Conservation (phyloP, 2,113 vertebrate genomes). For the Aramus guarauna region DNA sequence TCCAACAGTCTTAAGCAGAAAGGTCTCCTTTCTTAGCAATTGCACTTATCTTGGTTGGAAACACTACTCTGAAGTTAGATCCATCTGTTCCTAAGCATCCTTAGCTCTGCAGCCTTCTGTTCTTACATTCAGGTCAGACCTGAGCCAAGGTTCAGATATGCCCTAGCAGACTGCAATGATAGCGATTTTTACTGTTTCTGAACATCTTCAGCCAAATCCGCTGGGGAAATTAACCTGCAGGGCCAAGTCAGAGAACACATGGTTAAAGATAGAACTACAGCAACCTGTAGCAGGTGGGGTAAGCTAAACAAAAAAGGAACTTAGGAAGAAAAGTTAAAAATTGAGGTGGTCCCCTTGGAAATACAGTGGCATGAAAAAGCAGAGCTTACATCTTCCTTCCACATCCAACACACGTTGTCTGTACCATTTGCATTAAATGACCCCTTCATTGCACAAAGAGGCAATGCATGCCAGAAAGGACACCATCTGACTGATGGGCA, state of each 20-base stretch:
- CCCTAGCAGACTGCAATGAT: not conserved
- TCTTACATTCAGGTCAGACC: not conserved
- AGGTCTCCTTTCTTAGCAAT: not conserved
- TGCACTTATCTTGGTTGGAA: not conserved
- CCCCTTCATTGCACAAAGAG: not conserved
- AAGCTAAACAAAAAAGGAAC: not conserved
- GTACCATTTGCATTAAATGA: not conserved
- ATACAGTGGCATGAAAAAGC: not conserved
- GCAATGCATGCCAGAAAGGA: not conserved
- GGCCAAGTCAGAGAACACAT: not conserved
- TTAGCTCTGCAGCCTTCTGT: not conserved
- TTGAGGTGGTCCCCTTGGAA: not conserved
- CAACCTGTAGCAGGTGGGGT: not conserved
- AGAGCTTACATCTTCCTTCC: not conserved
- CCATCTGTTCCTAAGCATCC: not conserved
- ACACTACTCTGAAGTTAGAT: not conserved
- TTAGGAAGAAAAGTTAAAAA: not conserved
- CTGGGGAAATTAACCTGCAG: not conserved
- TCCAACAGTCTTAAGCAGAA: not conserved
- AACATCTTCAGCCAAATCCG: not conserved
- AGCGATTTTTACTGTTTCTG: not conserved
- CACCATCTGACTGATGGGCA: not conserved
- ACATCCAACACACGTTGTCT: not conserved
- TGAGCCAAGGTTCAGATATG: not conserved
- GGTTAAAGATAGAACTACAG: not conserved